A percentile compares a stretch with the other conserved stretches of the same genome.
phyloP scores from a whole-genome alignment of 2,888 invertebrate genomes.

The Cryptophagus acutangulus region DNA sequence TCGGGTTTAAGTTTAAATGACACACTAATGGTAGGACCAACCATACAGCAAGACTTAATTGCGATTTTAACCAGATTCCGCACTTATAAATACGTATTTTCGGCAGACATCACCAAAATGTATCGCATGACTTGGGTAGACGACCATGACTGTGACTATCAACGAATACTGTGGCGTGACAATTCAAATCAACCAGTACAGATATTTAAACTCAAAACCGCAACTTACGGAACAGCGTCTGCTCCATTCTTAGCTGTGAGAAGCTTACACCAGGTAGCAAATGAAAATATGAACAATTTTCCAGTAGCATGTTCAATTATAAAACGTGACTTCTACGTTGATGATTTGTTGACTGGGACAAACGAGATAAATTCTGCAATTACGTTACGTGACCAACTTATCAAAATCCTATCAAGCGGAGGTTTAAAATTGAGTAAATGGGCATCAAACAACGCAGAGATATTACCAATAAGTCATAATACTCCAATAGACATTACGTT shows the following conservation, averaged over 20 bases:
- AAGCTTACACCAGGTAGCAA: not conserved
- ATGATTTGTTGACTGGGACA: not conserved
- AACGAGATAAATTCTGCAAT: not conserved
- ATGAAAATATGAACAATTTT: not conserved
- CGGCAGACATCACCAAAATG: not conserved
- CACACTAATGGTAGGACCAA: not conserved
- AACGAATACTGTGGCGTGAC: slow-evolving; percentile 3
- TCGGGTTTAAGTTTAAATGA: slow-evolving; percentile 1
- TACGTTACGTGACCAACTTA: not conserved
- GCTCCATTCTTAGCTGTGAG: slow-evolving; percentile 1
- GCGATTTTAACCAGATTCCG: not conserved
- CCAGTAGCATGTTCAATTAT: not conserved
- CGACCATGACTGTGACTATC: not conserved
- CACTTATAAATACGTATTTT: not conserved
- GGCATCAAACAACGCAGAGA: not conserved
- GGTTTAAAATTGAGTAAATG: slow-evolving; percentile 4
- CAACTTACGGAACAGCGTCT: not conserved
- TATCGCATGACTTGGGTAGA: not conserved
- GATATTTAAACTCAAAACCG: not conserved
- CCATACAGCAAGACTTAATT: not conserved
- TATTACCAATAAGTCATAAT: too few relatives aligned
- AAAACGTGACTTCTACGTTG: not conserved
- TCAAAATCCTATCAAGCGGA: not conserved
- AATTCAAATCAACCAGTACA: not conserved
- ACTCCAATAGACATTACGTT: too few relatives aligned